Evolutionary conservation across 2,113 vertebrate genomes (phyloP).

Genomic region (Sylvilagus bachmani): DNA sequence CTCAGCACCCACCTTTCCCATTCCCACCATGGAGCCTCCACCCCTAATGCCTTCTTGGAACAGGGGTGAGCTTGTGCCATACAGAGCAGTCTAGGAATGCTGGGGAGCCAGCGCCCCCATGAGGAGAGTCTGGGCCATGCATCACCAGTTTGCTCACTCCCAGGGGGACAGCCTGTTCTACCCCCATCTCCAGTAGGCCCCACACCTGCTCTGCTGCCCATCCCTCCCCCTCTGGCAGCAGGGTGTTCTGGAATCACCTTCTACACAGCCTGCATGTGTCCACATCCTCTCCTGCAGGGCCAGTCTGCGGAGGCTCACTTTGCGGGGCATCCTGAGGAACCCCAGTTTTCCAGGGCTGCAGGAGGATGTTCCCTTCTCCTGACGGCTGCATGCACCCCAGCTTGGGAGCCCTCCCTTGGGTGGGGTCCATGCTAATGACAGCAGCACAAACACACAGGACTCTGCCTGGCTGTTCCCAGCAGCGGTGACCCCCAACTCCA

Average conservation of each 20-base stretch:
- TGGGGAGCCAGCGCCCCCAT: no score
- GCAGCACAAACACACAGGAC: not conserved
- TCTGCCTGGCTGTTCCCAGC: not conserved
- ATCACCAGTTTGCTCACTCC: not conserved
- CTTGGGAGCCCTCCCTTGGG: not conserved
- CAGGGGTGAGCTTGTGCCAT: no score
- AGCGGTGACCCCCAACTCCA: rapidly evolving
- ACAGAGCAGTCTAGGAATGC: not conserved
- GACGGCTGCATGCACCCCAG: rapidly evolving
- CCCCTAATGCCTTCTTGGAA: not conserved
- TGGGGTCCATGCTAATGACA: rapidly evolving
- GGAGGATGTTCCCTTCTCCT: not conserved
- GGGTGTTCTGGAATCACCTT: not conserved
- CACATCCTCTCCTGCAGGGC: not conserved
- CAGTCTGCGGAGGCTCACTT: not conserved
- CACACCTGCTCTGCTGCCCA: no score
- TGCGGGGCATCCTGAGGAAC: not conserved
- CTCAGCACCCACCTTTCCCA: not conserved
- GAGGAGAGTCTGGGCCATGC: no score
- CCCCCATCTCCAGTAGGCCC: not conserved
- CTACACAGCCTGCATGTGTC: not conserved
- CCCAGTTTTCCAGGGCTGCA: rapidly evolving
- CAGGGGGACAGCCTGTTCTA: not conserved
- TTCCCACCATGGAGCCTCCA: not conserved
- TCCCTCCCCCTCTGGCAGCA: not conserved